Conservation (phyloP, 1,140 invertebrate species). For the Lordiphosa clarofinis region DNA sequence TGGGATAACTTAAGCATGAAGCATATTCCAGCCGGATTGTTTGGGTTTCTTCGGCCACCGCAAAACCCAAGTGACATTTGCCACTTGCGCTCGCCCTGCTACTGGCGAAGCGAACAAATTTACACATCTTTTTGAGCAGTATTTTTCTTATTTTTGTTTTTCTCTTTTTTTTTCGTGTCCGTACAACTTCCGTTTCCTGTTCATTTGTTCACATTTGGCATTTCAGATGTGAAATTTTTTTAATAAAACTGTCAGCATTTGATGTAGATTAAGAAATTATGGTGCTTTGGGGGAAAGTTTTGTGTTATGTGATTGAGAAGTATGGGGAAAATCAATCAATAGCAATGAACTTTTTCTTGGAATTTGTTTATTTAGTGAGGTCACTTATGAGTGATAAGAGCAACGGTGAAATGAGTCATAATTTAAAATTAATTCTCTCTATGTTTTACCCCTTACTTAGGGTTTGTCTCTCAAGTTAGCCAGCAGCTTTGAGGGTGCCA, state of each 20-base stretch:
- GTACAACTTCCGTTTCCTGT: conserved; percentile 70
- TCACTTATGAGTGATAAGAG: too few species aligned
- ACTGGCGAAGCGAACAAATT: conserved; percentile 47
- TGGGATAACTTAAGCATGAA: conserved; percentile 22
- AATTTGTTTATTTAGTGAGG: too few species aligned
- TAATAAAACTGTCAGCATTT: conserved; percentile 77
- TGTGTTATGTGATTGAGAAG: conserved; percentile 11
- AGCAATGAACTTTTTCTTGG: conserved; percentile 18
- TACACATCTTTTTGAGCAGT: conserved; percentile 63
- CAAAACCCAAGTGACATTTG: conserved; percentile 66
- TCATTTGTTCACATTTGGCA: conserved; percentile 74
- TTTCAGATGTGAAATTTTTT: conserved; percentile 66
- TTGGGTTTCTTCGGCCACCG: conserved; percentile 16
- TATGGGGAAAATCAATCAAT: conserved; percentile 38
- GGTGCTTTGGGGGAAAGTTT: conserved; percentile 43
- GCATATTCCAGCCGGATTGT: conserved; percentile 36
- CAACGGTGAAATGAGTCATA: too few species aligned
- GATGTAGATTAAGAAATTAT: conserved; percentile 78
- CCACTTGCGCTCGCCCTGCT: conserved; percentile 55
- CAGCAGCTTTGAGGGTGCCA: too few species aligned
- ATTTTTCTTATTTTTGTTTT: conserved; percentile 17
- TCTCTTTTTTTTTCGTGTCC: conserved; percentile 34
- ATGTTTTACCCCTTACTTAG: too few species aligned
- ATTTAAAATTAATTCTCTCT: too few species aligned
- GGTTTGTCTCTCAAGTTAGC: too few species aligned